Conservation (phyloP, 2,888 invertebrate species). For the Platycheirus albimanus region DNA sequence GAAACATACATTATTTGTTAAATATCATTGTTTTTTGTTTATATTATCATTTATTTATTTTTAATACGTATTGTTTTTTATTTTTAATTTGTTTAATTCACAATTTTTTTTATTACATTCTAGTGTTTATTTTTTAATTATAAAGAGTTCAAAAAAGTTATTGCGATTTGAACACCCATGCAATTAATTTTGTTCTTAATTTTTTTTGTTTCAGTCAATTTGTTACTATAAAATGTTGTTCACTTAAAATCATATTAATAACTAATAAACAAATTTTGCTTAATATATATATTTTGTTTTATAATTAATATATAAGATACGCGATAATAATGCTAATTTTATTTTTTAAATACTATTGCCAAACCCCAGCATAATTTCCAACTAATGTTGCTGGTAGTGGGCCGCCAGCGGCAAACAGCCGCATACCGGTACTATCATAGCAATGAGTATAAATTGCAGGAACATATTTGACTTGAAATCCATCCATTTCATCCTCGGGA, state of each 20-base stretch:
- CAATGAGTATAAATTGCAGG: slow-evolving; percentile 98
- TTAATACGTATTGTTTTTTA: too few species aligned
- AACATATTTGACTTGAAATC: slow-evolving; percentile 93
- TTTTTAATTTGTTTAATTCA: background rate
- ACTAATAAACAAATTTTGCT: background rate
- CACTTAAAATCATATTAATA: background rate
- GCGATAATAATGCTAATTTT: slow-evolving; percentile 24
- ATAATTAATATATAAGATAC: slow-evolving; percentile 11
- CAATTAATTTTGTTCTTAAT: slow-evolving; percentile 46
- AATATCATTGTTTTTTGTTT: too few species aligned
- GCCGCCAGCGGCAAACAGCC: slow-evolving; percentile 97
- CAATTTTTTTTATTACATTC: slow-evolving; percentile 16
- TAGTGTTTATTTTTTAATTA: slow-evolving; percentile 13
- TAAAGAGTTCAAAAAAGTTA: slow-evolving; percentile 60
- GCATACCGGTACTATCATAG: slow-evolving; percentile 95
- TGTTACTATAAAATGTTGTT: slow-evolving; percentile 63
- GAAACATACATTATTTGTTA: too few species aligned
- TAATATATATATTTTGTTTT: background rate
- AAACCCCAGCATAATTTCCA: slow-evolving; percentile 97
- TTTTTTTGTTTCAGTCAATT: slow-evolving; percentile 70
- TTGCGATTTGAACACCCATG: slow-evolving; percentile 66
- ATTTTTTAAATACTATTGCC: slow-evolving; percentile 86
- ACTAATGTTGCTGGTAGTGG: slow-evolving; percentile 95
- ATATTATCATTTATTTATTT: too few species aligned
- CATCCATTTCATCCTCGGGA: slow-evolving; percentile 93